Percentiles rank a stretch among this genome's conserved stretches.
Conservation (phyloP, 2,113 vertebrate species). For the Atractosteus spatula region DNA sequence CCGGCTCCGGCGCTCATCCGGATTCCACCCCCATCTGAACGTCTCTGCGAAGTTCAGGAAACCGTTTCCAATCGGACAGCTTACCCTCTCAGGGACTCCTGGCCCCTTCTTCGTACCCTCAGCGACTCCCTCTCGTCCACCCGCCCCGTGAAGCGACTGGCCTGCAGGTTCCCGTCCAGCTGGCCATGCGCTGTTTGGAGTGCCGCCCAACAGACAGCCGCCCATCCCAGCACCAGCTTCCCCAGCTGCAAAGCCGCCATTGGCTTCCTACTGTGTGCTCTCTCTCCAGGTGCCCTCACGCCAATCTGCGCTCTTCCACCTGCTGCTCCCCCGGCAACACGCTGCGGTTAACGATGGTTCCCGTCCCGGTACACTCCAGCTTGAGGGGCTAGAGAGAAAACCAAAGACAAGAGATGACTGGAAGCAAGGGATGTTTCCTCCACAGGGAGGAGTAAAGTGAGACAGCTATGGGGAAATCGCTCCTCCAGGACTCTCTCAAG, state of each 20-base stretch:
- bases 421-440: background rate
- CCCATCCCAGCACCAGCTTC: slow-evolving; percentile 79
- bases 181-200: slow-evolving; percentile 51
- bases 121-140: slow-evolving; percentile 66
- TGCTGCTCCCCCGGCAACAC: slow-evolving; percentile 35
- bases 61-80: slow-evolving; percentile 19
- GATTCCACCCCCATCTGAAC: no score
- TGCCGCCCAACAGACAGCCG: slow-evolving; percentile 50
- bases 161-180: slow-evolving; percentile 65
- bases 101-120: slow-evolving; percentile 78
- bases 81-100: slow-evolving; percentile 82
- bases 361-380: slow-evolving; percentile 50
- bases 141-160: slow-evolving; percentile 63
- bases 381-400: slow-evolving; percentile 37
- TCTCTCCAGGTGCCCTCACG: slow-evolving; percentile 5
- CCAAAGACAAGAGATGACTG: slow-evolving; percentile 22
- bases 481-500: no score
- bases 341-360: slow-evolving; percentile 14
- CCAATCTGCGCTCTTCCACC: slow-evolving; percentile 19
- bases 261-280: slow-evolving; percentile 40
- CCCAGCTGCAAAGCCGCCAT: slow-evolving; percentile 70
- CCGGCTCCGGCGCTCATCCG: no score
- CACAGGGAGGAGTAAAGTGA: background rate
- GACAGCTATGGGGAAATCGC: no score
- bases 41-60: no score